Conservation (phyloP, 2,888 invertebrate species). For the Sepioteuthis lessoniana region DNA sequence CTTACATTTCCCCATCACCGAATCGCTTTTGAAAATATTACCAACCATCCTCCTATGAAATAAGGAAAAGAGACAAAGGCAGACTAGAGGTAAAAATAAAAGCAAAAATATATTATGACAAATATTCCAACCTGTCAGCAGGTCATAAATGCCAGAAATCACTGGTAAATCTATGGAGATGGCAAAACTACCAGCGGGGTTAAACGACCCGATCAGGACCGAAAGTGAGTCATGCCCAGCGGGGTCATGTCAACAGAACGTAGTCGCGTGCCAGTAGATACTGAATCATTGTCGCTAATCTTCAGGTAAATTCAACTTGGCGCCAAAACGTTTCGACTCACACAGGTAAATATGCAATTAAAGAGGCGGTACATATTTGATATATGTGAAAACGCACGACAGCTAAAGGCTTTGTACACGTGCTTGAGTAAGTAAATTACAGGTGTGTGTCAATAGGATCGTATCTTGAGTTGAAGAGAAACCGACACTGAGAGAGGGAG, state of each 20-base stretch:
- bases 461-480: background rate
- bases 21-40: background rate
- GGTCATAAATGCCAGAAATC: background rate
- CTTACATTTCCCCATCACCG: background rate
- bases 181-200: background rate
- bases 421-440: background rate
- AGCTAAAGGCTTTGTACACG: background rate
- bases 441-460: background rate
- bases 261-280: background rate
- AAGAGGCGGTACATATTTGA: background rate
- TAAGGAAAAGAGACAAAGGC: background rate
- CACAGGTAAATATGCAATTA: conserved; percentile 9
- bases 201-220: background rate
- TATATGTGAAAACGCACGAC: background rate
- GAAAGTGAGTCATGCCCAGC: background rate
- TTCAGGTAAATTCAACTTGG: background rate
- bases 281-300: background rate
- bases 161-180: background rate
- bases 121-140: background rate
- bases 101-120: background rate
- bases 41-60: background rate
- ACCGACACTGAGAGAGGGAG: no score
- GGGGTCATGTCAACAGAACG: background rate
- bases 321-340: background rate
- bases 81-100: background rate